These are phyloP conservation scores for Peromyscus californicus DNA, from an alignment of 2,113 vertebrate species.

Conservation along the genomic window DNA sequence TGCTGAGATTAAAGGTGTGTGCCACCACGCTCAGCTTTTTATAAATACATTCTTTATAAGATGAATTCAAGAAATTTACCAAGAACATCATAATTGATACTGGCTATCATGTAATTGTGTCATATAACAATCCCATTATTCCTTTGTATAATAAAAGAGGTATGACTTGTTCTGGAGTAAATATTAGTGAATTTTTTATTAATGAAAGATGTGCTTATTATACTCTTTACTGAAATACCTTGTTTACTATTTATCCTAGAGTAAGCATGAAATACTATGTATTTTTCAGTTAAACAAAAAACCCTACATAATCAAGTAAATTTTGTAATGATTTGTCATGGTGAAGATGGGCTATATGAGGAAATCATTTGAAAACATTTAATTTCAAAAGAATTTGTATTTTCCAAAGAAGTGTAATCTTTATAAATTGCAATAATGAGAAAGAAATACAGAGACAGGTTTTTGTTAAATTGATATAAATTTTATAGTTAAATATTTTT, in stretches of 20 bases:
- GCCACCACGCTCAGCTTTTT: neutral
- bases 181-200: conserved; percentile 37
- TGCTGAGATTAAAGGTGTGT: neutral
- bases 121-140: neutral
- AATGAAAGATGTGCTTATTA: conserved; percentile 8
- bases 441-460: neutral
- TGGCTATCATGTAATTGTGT: neutral
- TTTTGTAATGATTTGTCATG: conserved; percentile 19
- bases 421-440: conserved; percentile 45
- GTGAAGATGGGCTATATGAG: neutral
- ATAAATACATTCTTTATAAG: neutral
- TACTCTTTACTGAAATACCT: neutral
- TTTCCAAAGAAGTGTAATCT: conserved; percentile 29
- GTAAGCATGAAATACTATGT: neutral
- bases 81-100: neutral
- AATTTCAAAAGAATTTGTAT: conserved; percentile 32
- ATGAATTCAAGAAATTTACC: neutral
- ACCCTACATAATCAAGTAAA: neutral
- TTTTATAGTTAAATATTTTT: neutral
- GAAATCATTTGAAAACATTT: conserved; percentile 51
- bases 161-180: conserved; percentile 50
- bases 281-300: conserved; percentile 43
- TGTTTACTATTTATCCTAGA: conserved; percentile 8
- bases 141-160: conserved; percentile 25
- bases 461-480: conserved; percentile 54